Evolutionary conservation across 2,797 vertebrate genomes (phyloP).

Genomic region (Bucorvus abyssinicus): DNA sequence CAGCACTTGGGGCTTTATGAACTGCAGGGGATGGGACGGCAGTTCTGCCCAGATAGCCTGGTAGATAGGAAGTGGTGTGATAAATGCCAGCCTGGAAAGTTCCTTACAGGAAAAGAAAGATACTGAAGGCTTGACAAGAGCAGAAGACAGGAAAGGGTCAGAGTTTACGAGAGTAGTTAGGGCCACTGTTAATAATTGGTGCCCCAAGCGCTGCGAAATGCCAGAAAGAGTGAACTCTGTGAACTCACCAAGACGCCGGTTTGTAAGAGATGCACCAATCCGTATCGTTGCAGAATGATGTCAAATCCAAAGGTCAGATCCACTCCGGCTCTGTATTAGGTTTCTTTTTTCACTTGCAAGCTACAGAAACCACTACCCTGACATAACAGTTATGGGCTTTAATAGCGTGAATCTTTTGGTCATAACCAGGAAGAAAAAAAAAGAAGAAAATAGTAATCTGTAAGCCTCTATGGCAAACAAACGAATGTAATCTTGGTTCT

Average conservation of each 20-base stretch:
- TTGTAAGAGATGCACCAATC: neutral
- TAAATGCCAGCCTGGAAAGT: neutral
- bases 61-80: accelerated
- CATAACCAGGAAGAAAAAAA: neutral
- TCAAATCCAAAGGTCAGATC: neutral
- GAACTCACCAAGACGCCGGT: neutral
- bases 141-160: neutral
- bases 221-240: neutral
- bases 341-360: slow-evolving; percentile 8
- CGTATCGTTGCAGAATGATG: neutral
- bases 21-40: neutral
- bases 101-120: neutral
- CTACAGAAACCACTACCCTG: neutral
- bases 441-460: neutral
- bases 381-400: neutral
- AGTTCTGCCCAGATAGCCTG: neutral
- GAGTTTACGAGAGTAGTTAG: neutral
- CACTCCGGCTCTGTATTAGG: neutral
- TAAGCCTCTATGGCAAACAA: slow-evolving; percentile 5
- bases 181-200: neutral
- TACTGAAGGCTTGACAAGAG: neutral
- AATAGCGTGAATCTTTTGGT: neutral
- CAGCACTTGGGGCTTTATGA: neutral
- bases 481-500: neutral
- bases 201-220: neutral